Evolutionary conservation across 2,888 invertebrate species (phyloP).

Genomic region (Scaptomyza flava): DNA sequence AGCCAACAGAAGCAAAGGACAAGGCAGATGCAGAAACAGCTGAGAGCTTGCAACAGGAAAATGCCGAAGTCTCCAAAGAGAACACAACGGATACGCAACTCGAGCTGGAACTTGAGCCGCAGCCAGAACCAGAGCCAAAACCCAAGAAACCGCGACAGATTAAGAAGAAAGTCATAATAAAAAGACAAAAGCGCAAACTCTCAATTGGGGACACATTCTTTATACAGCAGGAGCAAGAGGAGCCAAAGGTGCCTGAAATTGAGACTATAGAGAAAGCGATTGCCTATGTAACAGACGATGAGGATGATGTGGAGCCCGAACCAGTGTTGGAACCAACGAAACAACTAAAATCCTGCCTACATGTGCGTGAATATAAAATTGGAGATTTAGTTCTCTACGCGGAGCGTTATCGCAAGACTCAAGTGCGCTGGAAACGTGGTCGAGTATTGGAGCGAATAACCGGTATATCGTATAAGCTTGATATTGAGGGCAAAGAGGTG

Average conservation of each 20-base stretch:
- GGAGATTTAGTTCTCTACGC: constrained; percentile 83
- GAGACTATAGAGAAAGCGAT: constrained; percentile 83
- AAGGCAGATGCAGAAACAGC: constrained; percentile 9
- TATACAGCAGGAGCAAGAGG: constrained; percentile 69
- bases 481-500: constrained; percentile 83
- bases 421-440: constrained; percentile 82
- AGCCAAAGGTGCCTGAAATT: constrained; percentile 67
- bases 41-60: constrained; percentile 36
- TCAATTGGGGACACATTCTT: constrained; percentile 81
- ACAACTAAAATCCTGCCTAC: constrained; percentile 80
- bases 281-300: constrained; percentile 74
- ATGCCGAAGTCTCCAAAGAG: constrained; percentile 3
- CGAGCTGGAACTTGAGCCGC: constrained; percentile 27
- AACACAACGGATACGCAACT: constrained; percentile 11
- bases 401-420: constrained; percentile 82
- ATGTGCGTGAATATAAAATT: constrained; percentile 80
- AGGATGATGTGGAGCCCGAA: constrained; percentile 51
- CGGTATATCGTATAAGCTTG: constrained; percentile 83
- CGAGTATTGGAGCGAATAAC: constrained; percentile 82
- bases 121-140: constrained; percentile 15
- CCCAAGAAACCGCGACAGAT: constrained; percentile 77
- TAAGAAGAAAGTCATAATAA: constrained; percentile 83
- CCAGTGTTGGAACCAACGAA: constrained; percentile 52
- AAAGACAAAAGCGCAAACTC: constrained; percentile 81
- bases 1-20: constrained; percentile 35